A percentile compares a stretch with the other conserved stretches of the same genome.
Conservation (phyloP, 2,888 invertebrate species). For the Resseliella maxima region DNA sequence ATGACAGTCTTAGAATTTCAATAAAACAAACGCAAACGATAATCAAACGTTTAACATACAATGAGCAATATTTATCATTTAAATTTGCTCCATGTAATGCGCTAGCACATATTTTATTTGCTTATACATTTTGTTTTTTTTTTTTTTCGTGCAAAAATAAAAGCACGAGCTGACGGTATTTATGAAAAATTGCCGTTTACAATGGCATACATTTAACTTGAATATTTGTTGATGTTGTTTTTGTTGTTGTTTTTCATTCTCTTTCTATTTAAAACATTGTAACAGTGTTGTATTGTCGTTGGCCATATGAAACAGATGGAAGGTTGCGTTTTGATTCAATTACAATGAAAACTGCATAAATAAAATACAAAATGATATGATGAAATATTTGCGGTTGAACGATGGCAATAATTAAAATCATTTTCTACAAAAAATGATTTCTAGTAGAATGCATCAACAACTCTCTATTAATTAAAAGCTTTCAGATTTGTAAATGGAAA, state of each 20-base stretch:
- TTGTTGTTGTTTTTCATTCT: neutral
- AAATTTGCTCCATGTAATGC: neutral
- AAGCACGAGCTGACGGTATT: too few relatives aligned
- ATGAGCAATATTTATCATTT: constrained; percentile 23
- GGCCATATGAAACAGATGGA: too few relatives aligned
- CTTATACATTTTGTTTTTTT: neutral
- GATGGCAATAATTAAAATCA: neutral
- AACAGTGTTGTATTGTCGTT: too few relatives aligned
- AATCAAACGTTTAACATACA: constrained; percentile 22
- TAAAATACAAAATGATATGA: neutral
- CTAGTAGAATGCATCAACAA: neutral
- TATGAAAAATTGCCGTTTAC: neutral
- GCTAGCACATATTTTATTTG: neutral
- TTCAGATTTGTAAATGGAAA: neutral
- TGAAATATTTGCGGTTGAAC: constrained; percentile 25
- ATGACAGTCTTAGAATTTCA: neutral
- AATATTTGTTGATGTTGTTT: too few relatives aligned
- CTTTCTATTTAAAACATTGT: too few relatives aligned
- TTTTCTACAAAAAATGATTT: neutral
- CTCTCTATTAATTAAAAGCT: constrained; percentile 14
- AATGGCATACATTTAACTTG: too few relatives aligned
- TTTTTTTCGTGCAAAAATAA: too few relatives aligned
- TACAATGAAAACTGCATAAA: neutral
- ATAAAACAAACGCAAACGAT: neutral
- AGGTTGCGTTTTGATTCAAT: neutral